phyloP scores from a whole-genome alignment of 2,888 invertebrate genomes.

The Trichopoda pennipes region DNA sequence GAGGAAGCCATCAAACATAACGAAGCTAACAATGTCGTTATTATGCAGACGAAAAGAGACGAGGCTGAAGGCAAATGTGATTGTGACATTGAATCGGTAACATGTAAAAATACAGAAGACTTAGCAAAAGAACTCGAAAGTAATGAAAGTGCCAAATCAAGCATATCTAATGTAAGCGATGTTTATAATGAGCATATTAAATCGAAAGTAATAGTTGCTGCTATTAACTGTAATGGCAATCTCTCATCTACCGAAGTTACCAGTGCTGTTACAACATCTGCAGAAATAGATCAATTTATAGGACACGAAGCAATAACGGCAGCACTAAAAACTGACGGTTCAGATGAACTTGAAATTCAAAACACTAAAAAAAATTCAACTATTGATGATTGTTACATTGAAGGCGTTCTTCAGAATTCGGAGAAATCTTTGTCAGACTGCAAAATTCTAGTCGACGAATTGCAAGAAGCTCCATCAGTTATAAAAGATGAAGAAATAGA shows the following conservation, averaged over 20 bases:
- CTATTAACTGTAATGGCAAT: constrained; percentile 70
- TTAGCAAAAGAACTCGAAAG: constrained; percentile 47
- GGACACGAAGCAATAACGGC: constrained; percentile 79
- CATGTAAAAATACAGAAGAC: constrained; percentile 70
- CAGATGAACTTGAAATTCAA: constrained; percentile 76
- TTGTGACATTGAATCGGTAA: constrained; percentile 35
- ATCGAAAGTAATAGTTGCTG: constrained; percentile 74
- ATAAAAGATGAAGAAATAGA: constrained; percentile 83
- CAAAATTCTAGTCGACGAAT: constrained; percentile 77
- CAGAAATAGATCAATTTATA: constrained; percentile 54
- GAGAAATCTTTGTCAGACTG: constrained; percentile 82
- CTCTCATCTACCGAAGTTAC: constrained; percentile 41
- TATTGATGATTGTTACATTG: constrained; percentile 82
- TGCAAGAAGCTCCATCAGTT: constrained; percentile 79
- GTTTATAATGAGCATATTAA: constrained; percentile 81
- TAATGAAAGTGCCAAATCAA: constrained; percentile 50
- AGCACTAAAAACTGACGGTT: constrained; percentile 79
- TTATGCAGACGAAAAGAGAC: constrained; percentile 11
- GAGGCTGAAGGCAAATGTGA: constrained; percentile 32
- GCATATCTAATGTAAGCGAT: constrained; percentile 80
- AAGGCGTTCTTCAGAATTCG: constrained; percentile 82
- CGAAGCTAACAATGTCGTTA: constrained; percentile 69
- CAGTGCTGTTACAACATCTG: constrained; percentile 35
- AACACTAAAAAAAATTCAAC: constrained; percentile 72
- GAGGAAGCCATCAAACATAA: constrained; percentile 65